Percentiles rank a stretch among this genome's conserved stretches.
Conservation (phyloP, 1,140 invertebrate genomes). For the Drosophila littoralis region DNA sequence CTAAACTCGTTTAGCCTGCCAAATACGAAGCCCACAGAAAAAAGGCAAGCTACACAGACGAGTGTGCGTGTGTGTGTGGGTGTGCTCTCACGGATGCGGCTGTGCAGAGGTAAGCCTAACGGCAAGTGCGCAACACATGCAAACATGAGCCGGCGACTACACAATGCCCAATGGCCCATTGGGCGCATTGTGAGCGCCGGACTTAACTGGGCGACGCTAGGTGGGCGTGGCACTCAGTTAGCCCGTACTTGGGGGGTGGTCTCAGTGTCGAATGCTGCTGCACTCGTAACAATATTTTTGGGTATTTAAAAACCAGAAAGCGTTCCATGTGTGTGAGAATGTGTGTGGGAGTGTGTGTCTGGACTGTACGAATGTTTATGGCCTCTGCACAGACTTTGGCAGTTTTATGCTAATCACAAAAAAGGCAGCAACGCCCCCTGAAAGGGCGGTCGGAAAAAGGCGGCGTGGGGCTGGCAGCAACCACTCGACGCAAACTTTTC, state of each 20-base stretch:
- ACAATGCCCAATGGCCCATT: slow-evolving; percentile 51
- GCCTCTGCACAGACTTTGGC: slow-evolving; percentile 66
- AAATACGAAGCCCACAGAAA: slow-evolving; percentile 47
- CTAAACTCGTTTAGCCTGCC: slow-evolving; percentile 79
- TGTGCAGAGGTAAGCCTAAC: slow-evolving; percentile 62
- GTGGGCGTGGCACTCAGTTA: slow-evolving; percentile 8
- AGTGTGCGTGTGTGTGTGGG: neutral
- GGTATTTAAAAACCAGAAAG: slow-evolving; percentile 66
- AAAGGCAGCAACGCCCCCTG: slow-evolving; percentile 50
- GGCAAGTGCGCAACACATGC: slow-evolving; percentile 68
- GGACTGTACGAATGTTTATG: slow-evolving; percentile 59
- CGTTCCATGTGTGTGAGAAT: slow-evolving; percentile 34
- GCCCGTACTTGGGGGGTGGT: slow-evolving; percentile 37
- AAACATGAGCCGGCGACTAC: slow-evolving; percentile 48
- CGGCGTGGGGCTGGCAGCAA: slow-evolving; percentile 3
- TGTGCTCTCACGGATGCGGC: slow-evolving; percentile 16
- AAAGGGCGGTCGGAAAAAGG: neutral
- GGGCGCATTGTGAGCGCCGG: slow-evolving; percentile 55
- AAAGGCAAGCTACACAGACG: slow-evolving; percentile 5
- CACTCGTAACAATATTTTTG: slow-evolving; percentile 69
- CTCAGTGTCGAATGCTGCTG: slow-evolving; percentile 38
- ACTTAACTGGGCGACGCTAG: slow-evolving; percentile 1
- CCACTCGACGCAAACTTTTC: slow-evolving; percentile 69
- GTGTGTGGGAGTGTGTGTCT: slow-evolving; percentile 35
- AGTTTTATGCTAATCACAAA: slow-evolving; percentile 81